Evolutionary conservation across 2,113 vertebrate species (phyloP).

Genomic region (Apistogramma diplotaenia): DNA sequence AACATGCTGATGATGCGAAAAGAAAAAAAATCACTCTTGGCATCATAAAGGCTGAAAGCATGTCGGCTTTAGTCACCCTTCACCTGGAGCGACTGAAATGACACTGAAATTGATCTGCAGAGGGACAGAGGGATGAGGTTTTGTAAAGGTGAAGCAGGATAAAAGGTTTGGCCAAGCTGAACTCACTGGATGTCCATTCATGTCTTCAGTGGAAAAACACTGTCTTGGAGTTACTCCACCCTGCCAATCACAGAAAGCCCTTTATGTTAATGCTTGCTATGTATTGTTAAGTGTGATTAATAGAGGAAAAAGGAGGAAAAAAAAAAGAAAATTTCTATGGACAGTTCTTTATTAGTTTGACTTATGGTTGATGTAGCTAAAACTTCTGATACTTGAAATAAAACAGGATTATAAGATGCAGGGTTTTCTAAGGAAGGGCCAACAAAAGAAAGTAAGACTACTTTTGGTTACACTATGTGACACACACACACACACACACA

Average conservation of each 20-base stretch:
- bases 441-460: not conserved
- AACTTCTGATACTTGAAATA: not conserved
- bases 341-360: not conserved
- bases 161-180: conserved; percentile 25
- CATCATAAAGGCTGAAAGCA: not conserved
- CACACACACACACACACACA: not conserved
- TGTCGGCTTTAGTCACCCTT: conserved; percentile 3
- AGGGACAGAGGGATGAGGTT: not conserved
- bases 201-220: conserved; percentile 64
- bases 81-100: conserved; percentile 22
- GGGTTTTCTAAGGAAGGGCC: not conserved
- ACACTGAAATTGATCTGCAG: not conserved
- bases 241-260: conserved; percentile 68
- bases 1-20: conserved; percentile 26
- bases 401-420: not conserved
- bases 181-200: conserved; percentile 76
- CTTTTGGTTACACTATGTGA: not conserved
- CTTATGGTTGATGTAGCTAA: not conserved
- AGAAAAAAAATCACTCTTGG: conserved; percentile 1
- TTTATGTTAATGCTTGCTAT: conserved; percentile 30
- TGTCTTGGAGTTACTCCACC: conserved; percentile 56
- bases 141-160: conserved; percentile 4
- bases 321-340: not conserved
- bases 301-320: not conserved
- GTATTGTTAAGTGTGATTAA: not conserved